phyloP scores from a whole-genome alignment of 1,140 invertebrate genomes.

The Pseudachorutes palmiensis region DNA sequence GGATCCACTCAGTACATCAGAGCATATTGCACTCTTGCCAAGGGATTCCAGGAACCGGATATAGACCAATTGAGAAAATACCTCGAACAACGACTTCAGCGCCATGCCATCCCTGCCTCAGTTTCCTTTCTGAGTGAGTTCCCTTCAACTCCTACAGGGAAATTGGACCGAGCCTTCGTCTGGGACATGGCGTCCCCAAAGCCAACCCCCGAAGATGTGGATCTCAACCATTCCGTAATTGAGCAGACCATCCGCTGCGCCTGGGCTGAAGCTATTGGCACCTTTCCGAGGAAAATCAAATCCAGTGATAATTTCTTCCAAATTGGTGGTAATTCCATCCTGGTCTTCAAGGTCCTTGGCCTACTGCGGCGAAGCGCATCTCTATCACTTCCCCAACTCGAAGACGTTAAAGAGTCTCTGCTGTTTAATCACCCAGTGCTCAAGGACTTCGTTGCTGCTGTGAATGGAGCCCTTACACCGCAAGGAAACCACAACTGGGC shows the following conservation, averaged over 20 bases:
- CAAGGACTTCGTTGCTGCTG: not conserved
- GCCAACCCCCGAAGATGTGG: too few relatives aligned
- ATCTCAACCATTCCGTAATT: too few relatives aligned
- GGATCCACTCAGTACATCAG: not conserved
- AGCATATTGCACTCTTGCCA: not conserved
- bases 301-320: constrained; percentile 1
- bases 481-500: not conserved
- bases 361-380: not conserved
- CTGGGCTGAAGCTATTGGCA: not conserved
- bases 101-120: not conserved
- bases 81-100: not conserved
- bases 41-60: not conserved
- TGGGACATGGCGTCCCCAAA: too few relatives aligned
- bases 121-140: not conserved
- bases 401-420: too few relatives aligned
- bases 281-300: not conserved
- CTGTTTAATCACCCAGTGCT: not conserved
- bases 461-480: not conserved
- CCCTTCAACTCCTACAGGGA: not conserved
- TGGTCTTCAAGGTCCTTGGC: not conserved
- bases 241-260: not conserved
- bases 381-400: too few relatives aligned
- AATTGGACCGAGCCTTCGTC: not conserved
- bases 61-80: not conserved
- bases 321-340: not conserved